Evolutionary conservation across 2,113 vertebrate genomes (phyloP), one percentile per base, ranked within the genome.

Genomic region (Podiceps cristatus): DNA sequence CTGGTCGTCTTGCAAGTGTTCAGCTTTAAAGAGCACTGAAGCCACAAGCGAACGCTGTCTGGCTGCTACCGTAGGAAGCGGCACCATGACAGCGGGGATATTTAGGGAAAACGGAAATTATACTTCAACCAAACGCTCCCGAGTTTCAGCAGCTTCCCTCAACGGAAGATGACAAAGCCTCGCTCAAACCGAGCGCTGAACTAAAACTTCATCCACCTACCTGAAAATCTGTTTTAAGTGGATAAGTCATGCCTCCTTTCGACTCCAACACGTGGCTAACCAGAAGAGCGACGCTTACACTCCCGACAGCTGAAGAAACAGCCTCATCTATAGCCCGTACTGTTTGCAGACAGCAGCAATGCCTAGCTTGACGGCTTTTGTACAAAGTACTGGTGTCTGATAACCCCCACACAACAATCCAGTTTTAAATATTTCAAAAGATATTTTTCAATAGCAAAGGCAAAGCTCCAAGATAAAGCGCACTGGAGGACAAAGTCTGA

Each of bases 371-470:
- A 15, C 7, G 40, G 86, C 45, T 78, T 50, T 86, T 37, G 55
- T 10, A 49, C 50, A 17, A 47, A 17, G 42, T 14, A 12, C 66
- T 17, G 89, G 82, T 89, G 64, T 37, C 91, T 82, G 76, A 66
- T 78, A 86, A 93, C 45, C 59, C 64, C 25, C 71, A 19, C 79
- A 5, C 50, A 45, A 62, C 29, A 33, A 76, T 13, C 31, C 24
- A 12, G 50, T 47, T 84, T 20, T 88, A 76, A 95, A 95, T 90
- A 91, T 69, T 96, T 77, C 35, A 91, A 28, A 66, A 59, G 81
- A 18, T 25, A 45, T 60, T 76, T 93, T 93, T 68, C 86, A 64
- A 28, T 1, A 64, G 59, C 64, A 58, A 66, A 75, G 62, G 77
- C 40, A 60, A 91, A 91, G 55, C 55, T 91, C 73, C 3, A 2